Conservation (phyloP, 2,797 vertebrate genomes). For the Semaprochilodus insignis region DNA sequence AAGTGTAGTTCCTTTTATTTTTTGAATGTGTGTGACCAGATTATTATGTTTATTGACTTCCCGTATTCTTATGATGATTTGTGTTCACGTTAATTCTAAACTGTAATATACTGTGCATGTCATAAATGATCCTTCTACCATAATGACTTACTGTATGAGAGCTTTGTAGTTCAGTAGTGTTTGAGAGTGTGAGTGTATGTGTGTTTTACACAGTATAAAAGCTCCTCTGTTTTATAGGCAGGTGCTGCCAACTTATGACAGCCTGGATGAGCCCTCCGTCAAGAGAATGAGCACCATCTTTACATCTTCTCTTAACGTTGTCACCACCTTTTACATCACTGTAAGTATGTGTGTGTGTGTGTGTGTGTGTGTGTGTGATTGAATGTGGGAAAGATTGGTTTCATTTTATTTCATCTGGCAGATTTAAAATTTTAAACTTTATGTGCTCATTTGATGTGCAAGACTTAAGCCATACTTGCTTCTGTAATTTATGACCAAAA, state of each 20-base stretch:
- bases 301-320: constrained; percentile 91
- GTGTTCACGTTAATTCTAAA: background rate
- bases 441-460: too few relatives aligned
- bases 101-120: too few relatives aligned
- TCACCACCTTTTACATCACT: constrained; percentile 95
- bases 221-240: constrained; percentile 80
- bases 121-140: background rate
- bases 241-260: constrained; percentile 97
- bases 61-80: background rate
- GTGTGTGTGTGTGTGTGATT: background rate
- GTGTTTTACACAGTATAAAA: constrained; percentile 42
- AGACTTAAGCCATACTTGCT: too few relatives aligned
- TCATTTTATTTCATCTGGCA: too few relatives aligned
- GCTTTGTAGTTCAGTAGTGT: background rate
- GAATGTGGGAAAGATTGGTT: background rate
- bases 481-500: too few relatives aligned
- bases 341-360: constrained; percentile 78
- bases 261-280: constrained; percentile 95
- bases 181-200: background rate
- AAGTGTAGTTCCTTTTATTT: background rate
- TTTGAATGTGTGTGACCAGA: too few relatives aligned
- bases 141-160: background rate
- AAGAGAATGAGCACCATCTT: constrained; percentile 99
- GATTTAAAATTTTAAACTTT: too few relatives aligned
- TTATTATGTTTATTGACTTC: background rate